These are phyloP conservation scores for Vultur gryphus DNA, from an alignment of 2,797 vertebrate species.

Conservation along the genomic window DNA sequence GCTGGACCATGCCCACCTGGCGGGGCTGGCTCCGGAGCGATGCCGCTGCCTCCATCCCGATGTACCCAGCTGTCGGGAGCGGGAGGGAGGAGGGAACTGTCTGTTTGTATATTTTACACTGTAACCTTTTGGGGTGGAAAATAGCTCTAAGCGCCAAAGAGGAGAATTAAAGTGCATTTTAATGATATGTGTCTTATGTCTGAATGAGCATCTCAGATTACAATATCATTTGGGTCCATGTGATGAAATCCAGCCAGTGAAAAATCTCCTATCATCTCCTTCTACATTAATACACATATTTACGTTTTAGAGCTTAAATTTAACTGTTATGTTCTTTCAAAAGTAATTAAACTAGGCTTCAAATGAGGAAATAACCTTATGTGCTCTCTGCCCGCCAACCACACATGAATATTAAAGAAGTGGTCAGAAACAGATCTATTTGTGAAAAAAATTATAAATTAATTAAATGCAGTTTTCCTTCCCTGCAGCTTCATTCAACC, in stretches of 20 bases:
- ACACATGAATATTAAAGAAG: background rate
- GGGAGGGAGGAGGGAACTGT: background rate
- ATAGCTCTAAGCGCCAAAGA: slow-evolving; percentile 5
- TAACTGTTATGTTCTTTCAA: background rate
- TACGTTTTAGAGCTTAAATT: background rate
- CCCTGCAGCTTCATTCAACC: slow-evolving; percentile 60
- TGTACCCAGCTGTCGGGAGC: rapidly evolving
- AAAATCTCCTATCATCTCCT: background rate
- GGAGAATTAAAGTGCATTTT: slow-evolving; percentile 27
- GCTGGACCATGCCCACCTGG: background rate
- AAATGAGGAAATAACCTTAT: background rate
- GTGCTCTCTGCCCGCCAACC: background rate
- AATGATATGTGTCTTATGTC: slow-evolving; percentile 37
- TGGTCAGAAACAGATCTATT: slow-evolving; percentile 8
- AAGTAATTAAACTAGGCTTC: background rate
- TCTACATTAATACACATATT: background rate
- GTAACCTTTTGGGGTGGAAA: slow-evolving; percentile 51
- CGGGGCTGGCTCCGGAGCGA: background rate
- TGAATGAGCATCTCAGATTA: background rate
- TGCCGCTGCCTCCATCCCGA: background rate
- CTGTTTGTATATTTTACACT: background rate
- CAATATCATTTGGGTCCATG: background rate
- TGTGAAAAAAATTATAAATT: background rate
- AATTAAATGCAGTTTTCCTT: slow-evolving; percentile 44
- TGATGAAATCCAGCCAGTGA: slow-evolving; percentile 2